Conservation (phyloP, 2,797 vertebrate genomes). For the Pempheris klunzingeri region DNA sequence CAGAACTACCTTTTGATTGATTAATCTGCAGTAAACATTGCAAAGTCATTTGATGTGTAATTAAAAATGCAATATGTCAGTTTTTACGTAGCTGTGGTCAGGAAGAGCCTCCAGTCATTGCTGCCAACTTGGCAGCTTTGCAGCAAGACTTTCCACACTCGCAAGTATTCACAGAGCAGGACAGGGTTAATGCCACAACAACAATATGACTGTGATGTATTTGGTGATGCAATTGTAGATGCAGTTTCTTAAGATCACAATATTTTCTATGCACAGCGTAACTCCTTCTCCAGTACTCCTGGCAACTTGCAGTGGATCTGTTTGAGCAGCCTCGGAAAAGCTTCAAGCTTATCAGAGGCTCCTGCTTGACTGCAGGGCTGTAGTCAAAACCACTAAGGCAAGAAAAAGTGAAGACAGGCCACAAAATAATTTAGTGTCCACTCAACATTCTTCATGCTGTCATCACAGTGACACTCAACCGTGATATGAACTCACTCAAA, state of each 20-base stretch:
- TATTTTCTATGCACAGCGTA: background rate
- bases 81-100: background rate
- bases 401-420: too few relatives aligned
- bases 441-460: background rate
- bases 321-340: background rate
- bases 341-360: background rate
- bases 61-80: conserved; percentile 5
- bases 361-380: background rate
- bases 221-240: background rate
- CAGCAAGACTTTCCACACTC: background rate
- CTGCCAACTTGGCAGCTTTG: background rate
- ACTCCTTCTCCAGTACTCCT: background rate
- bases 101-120: background rate
- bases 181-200: background rate
- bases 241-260: background rate
- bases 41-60: conserved; percentile 1
- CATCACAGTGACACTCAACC: background rate
- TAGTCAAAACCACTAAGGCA: background rate
- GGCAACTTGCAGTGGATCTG: background rate
- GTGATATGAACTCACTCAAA: background rate
- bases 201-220: background rate
- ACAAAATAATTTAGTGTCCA: too few relatives aligned
- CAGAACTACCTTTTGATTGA: conserved; percentile 1
- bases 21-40: conserved; percentile 33
- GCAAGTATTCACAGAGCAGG: background rate